phyloP scores from a whole-genome alignment of 1,140 invertebrate species.

The Planococcus citri region DNA sequence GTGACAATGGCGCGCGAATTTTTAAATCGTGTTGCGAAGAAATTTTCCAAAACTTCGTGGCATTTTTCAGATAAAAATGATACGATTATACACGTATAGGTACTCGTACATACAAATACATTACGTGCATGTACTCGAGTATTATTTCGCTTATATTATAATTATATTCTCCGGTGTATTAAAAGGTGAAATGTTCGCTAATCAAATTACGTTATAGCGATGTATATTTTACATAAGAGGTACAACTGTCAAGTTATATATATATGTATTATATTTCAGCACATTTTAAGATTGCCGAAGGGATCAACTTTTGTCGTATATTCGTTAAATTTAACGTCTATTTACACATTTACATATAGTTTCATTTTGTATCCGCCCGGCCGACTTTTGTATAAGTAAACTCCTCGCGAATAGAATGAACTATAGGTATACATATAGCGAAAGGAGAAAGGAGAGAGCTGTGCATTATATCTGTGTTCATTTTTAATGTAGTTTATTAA shows the following conservation, averaged over 20 bases:
- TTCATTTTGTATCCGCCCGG: neutral
- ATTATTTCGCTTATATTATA: too few species aligned
- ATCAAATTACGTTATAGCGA: neutral
- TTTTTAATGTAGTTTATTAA: slow-evolving; percentile 1
- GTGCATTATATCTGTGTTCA: neutral
- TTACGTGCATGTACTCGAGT: too few species aligned
- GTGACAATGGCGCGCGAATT: too few species aligned
- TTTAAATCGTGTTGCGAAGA: too few species aligned
- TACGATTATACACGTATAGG: too few species aligned
- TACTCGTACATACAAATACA: too few species aligned
- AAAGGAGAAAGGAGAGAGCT: too few species aligned
- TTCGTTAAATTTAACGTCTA: neutral
- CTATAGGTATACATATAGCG: too few species aligned
- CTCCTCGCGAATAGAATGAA: too few species aligned
- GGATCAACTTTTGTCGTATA: slow-evolving; percentile 6
- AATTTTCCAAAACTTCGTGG: too few species aligned
- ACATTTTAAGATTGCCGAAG: neutral
- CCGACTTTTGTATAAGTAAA: too few species aligned
- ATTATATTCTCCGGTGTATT: neutral
- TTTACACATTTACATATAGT: neutral
- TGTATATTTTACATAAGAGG: neutral
- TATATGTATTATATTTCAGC: neutral
- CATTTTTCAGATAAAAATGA: too few species aligned
- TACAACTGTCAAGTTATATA: neutral
- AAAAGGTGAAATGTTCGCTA: neutral